Conservation (phyloP, 1,140 invertebrate genomes). For the Megalonaias nervosa region DNA sequence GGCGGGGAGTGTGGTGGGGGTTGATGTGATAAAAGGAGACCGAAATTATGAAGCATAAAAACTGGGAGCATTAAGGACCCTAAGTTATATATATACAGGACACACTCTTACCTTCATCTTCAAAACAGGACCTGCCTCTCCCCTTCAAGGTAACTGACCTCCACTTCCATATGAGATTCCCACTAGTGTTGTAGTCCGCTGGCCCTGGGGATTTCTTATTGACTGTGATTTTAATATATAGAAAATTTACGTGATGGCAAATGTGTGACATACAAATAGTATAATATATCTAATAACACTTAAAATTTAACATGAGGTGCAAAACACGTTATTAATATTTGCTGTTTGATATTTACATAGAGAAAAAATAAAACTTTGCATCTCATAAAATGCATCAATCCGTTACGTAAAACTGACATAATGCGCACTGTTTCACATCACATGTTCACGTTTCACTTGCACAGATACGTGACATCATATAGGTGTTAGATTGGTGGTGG, state of each 20-base stretch:
- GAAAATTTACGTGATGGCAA: neutral
- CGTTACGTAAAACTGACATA: no score
- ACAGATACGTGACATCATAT: no score
- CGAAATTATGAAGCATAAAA: no score
- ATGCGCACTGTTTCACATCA: no score
- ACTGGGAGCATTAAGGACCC: no score
- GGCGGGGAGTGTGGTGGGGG: no score
- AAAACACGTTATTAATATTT: neutral
- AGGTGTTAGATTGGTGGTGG: no score
- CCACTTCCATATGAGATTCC: constrained; percentile 44
- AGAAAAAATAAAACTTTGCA: neutral
- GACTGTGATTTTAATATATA: constrained; percentile 2
- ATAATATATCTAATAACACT: neutral
- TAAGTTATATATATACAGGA: no score
- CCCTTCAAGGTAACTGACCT: constrained; percentile 40
- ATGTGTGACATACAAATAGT: neutral
- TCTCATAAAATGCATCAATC: neutral
- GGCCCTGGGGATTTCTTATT: constrained; percentile 37
- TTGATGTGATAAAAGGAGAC: no score
- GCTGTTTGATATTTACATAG: neutral
- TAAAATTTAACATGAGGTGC: neutral
- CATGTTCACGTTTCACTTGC: no score
- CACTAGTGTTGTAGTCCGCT: constrained; percentile 36
- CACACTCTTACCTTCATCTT: constrained; percentile 38
- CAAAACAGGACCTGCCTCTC: constrained; percentile 36